phyloP scores from a whole-genome alignment of 2,113 vertebrate species.

The Oryzias woworae region DNA sequence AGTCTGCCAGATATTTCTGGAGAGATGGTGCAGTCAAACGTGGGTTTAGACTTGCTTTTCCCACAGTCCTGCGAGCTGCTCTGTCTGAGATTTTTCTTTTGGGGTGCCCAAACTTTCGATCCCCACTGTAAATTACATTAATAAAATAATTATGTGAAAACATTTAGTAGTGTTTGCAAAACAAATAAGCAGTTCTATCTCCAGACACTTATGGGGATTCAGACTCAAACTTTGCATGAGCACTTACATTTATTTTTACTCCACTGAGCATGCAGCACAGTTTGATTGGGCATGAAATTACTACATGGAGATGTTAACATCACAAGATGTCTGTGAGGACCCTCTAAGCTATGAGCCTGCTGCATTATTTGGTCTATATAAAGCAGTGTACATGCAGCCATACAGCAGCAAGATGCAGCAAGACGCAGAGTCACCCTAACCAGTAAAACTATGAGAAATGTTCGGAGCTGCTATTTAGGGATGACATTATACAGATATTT shows the following conservation, averaged over 20 bases:
- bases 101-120: too few species aligned
- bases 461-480: neutral
- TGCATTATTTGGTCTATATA: neutral
- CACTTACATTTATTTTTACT: conserved; percentile 1
- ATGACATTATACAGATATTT: neutral
- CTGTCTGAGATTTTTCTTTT: too few species aligned
- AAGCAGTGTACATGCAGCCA: neutral
- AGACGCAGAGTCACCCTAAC: neutral
- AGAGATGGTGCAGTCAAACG: too few species aligned
- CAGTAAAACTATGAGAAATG: neutral
- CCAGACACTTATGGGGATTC: neutral
- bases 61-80: too few species aligned
- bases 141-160: too few species aligned
- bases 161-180: too few species aligned
- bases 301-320: neutral
- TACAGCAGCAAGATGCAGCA: neutral
- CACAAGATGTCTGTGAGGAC: neutral
- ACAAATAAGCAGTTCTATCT: too few species aligned
- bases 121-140: too few species aligned
- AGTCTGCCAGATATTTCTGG: too few species aligned
- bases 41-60: too few species aligned
- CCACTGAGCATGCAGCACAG: neutral
- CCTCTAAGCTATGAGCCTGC: neutral
- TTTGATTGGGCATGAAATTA: conserved; percentile 1
- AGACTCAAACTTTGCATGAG: neutral